Percentiles rank a stretch among this genome's conserved stretches.
Conservation (phyloP, 2,113 vertebrate species). For the Cyphomyrus discorhynchus region DNA sequence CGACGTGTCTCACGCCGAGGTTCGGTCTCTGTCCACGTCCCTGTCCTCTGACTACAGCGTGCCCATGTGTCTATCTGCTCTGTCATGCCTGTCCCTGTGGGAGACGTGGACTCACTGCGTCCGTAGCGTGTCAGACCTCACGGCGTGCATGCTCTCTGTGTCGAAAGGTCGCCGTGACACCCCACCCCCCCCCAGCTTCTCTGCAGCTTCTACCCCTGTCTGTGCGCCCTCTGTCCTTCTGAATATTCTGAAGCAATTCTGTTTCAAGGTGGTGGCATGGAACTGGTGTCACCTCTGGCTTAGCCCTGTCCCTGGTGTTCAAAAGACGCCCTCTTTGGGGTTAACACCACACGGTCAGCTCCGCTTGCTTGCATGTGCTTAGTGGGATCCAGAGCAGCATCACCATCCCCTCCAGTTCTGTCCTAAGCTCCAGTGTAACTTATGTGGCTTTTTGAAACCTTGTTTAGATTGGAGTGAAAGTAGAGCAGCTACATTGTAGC, state of each 20-base stretch:
- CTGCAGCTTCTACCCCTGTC: slow-evolving; percentile 79
- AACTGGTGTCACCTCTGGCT: slow-evolving; percentile 97
- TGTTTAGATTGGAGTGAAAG: not conserved
- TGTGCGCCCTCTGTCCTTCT: slow-evolving; percentile 74
- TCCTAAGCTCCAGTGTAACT: not conserved
- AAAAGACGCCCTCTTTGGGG: slow-evolving; percentile 84
- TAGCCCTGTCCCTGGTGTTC: slow-evolving; percentile 71
- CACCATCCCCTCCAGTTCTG: not conserved
- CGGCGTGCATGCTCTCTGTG: slow-evolving; percentile 57
- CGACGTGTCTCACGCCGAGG: not conserved
- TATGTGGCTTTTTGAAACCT: not conserved
- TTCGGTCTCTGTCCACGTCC: not conserved
- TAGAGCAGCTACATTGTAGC: not conserved
- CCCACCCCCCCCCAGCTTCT: slow-evolving; percentile 72
- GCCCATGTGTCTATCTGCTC: not conserved
- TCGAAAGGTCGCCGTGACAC: slow-evolving; percentile 45
- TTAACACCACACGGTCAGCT: slow-evolving; percentile 57
- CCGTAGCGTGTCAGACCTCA: slow-evolving; percentile 14
- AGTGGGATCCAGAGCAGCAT: slow-evolving; percentile 14
- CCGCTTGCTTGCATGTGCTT: slow-evolving; percentile 69
- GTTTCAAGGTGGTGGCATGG: slow-evolving; percentile 99
- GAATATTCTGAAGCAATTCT: slow-evolving; percentile 99
- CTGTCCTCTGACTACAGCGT: not conserved
- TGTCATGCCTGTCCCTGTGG: not conserved
- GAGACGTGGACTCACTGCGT: slow-evolving; percentile 8